phyloP scores from a whole-genome alignment of 2,113 vertebrate species.

The Pyxicephalus adspersus region DNA sequence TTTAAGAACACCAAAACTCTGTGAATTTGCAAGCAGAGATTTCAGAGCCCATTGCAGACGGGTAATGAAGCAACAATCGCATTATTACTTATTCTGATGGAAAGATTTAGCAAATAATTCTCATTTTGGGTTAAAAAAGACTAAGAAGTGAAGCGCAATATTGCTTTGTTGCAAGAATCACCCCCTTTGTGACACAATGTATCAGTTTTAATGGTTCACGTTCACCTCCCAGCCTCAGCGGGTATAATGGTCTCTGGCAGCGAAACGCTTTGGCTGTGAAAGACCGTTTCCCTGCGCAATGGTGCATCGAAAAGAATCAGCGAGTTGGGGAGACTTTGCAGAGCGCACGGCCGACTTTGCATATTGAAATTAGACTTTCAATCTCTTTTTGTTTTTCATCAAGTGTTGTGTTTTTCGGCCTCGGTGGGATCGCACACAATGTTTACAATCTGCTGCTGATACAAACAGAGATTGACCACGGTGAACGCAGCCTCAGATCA shows the following conservation, averaged over 20 bases:
- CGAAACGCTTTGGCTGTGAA: not conserved
- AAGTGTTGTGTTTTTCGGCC: not conserved
- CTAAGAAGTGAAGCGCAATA: not conserved
- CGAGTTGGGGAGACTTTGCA: not conserved
- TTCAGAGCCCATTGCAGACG: no score
- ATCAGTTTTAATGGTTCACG: not conserved
- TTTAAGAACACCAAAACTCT: no score
- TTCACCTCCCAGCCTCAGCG: not conserved
- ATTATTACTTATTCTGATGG: no score
- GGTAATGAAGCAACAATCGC: no score
- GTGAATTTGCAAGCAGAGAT: no score
- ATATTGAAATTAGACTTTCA: not conserved
- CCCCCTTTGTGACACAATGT: not conserved
- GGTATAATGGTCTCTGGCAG: constrained; percentile 8
- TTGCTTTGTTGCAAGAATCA: not conserved
- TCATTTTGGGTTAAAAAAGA: not conserved
- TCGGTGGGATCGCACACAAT: not conserved
- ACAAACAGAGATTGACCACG: not conserved
- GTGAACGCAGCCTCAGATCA: not conserved
- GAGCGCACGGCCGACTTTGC: not conserved
- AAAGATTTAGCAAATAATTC: not conserved
- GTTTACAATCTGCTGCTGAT: not conserved
- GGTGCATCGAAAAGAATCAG: not conserved
- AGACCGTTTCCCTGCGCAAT: not conserved
- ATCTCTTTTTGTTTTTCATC: not conserved